These are phyloP conservation scores for Fragum sueziense DNA, from an alignment of 2,888 invertebrate species.

Conservation along the genomic window DNA sequence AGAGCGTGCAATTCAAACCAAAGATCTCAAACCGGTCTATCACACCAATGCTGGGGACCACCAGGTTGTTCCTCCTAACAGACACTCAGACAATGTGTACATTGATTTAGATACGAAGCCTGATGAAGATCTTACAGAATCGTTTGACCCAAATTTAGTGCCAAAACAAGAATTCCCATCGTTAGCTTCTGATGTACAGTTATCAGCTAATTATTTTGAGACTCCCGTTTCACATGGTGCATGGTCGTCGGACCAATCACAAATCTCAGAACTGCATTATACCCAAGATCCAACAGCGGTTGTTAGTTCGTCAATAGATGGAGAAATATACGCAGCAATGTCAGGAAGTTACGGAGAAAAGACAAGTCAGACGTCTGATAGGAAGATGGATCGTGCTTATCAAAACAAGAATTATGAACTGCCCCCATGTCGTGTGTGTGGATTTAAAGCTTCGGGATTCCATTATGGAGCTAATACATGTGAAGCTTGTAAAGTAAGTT, in stretches of 20 bases:
- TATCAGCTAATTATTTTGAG: background rate
- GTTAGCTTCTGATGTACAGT: background rate
- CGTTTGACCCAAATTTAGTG: background rate
- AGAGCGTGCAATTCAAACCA: background rate
- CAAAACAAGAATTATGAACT: conserved; percentile 39
- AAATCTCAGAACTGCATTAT: background rate
- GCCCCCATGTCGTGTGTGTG: conserved; percentile 78
- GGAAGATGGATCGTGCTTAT: background rate
- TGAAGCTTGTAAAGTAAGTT: conserved; percentile 77
- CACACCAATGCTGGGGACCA: background rate
- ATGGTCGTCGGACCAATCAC: background rate
- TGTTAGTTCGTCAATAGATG: background rate
- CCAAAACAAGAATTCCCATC: background rate
- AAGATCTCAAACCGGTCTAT: conserved; percentile 5
- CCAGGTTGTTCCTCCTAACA: background rate
- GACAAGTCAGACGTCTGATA: background rate
- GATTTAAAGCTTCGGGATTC: conserved; percentile 77
- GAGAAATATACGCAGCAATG: background rate
- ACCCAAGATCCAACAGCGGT: background rate
- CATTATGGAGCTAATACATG: conserved; percentile 80
- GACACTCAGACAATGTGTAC: background rate
- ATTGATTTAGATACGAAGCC: background rate
- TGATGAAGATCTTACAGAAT: background rate
- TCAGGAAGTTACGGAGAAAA: background rate
- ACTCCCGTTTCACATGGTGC: background rate